Evolutionary conservation across 2,113 vertebrate species (phyloP).

Genomic region (Proteles cristata): DNA sequence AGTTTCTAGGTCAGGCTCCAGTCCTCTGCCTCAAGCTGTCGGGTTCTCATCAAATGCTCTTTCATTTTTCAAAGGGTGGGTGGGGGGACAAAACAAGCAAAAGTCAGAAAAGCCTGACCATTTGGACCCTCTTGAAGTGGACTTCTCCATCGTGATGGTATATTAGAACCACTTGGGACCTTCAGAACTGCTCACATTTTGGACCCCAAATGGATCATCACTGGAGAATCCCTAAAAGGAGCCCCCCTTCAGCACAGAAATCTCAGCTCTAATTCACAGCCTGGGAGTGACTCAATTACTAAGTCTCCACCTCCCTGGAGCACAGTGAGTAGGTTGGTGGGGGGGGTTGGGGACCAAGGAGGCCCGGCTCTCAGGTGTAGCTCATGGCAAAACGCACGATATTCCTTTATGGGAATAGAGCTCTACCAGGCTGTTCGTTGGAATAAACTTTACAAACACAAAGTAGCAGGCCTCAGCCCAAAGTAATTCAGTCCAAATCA

Average conservation of each 20-base stretch:
- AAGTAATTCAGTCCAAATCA: background rate
- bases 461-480: no score
- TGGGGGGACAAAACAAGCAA: background rate
- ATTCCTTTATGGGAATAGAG: background rate
- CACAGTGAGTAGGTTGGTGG: no score
- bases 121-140: background rate
- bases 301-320: no score
- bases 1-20: background rate
- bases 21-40: background rate
- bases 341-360: background rate
- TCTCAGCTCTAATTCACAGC: background rate
- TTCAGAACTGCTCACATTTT: background rate
- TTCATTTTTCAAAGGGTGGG: background rate
- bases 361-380: background rate
- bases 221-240: background rate
- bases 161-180: no score
- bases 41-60: background rate
- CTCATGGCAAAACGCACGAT: background rate
- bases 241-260: no score
- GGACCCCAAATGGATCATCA: background rate
- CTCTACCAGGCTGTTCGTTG: background rate
- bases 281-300: background rate
- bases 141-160: background rate
- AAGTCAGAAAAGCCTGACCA: background rate
- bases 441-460: background rate